Base-by-base conservation (phyloP, 1,140 invertebrate species). In the Dendrolimus punctatus region DNA sequence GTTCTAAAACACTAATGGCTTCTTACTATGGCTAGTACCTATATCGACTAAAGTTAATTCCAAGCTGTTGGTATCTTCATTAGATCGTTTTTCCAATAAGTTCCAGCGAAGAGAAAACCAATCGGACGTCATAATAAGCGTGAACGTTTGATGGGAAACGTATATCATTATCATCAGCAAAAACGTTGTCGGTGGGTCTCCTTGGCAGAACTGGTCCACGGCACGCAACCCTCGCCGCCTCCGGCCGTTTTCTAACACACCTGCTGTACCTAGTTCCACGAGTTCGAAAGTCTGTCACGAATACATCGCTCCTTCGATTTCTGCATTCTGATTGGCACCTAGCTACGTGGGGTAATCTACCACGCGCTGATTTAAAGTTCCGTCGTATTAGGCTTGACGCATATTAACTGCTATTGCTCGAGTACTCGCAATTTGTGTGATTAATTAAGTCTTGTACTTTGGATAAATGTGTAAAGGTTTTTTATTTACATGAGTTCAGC, bases 91-190 rank as follows among this genome's bases (percentile, higher is more conserved):
- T 23, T 23, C 23, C 23, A 23, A 23, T 23, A 23, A 23, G 23
- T 23, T 23, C 23, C 23, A 3, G 23, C 23, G 23, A 23, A 23
- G 23, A 23, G 23, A 23, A 23, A 23, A 23, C 23, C 50, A 39
- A 49, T 39, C 58, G 57, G 58, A 58, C 64, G 54, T 62, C 62
- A 58, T 67, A 66, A 63, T 41, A 40, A 60, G 47, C 55, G 61
- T 49, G 43, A 57, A 56, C 58, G 57, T 60, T 60, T 77, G 70
- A 77, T 71, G 65, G 64, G 70, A 71, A 78, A 71, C 65, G 55
- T 73, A 61, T 66, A 76, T 83, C 71, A 76, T 80, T 80, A 76
- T 83, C 71, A 76, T 80, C 79, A 74, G 66, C 72, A 68, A 75
- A 79, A 79, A 71, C 63, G 64, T 53, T 71, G 69, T 73, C 56